Evolutionary conservation across 2,797 vertebrate species (phyloP).

Genomic region (Chromis chromis): DNA sequence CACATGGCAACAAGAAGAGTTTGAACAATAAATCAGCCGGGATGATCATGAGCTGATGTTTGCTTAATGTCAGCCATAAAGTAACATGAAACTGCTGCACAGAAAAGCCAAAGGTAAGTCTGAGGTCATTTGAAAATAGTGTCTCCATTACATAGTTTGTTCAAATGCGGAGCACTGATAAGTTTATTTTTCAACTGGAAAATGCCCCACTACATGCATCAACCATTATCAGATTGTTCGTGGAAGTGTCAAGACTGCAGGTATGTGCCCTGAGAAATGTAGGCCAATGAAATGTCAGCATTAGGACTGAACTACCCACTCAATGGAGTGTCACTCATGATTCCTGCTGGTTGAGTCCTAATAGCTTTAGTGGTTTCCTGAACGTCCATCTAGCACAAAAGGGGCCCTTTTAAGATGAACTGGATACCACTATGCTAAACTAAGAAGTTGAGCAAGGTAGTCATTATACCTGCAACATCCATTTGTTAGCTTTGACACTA

Average conservation of each 20-base stretch:
- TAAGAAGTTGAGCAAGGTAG: neutral
- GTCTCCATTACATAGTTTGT: neutral
- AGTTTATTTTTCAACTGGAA: neutral
- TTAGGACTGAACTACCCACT: neutral
- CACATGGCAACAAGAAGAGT: slow-evolving; percentile 19
- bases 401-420: neutral
- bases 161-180: neutral
- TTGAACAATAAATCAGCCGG: neutral
- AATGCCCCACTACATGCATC: neutral
- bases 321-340: no score
- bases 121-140: neutral
- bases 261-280: no score
- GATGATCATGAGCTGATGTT: neutral
- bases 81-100: neutral
- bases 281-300: no score
- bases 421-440: neutral
- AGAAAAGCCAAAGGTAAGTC: neutral
- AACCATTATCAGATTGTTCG: neutral
- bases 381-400: neutral
- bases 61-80: neutral
- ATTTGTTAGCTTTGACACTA: neutral
- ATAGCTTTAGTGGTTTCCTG: neutral
- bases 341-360: no score
- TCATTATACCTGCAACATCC: neutral
- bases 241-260: neutral